Base-by-base conservation (phyloP, 2,797 vertebrate genomes). In the Moxostoma hubbsi region DNA sequence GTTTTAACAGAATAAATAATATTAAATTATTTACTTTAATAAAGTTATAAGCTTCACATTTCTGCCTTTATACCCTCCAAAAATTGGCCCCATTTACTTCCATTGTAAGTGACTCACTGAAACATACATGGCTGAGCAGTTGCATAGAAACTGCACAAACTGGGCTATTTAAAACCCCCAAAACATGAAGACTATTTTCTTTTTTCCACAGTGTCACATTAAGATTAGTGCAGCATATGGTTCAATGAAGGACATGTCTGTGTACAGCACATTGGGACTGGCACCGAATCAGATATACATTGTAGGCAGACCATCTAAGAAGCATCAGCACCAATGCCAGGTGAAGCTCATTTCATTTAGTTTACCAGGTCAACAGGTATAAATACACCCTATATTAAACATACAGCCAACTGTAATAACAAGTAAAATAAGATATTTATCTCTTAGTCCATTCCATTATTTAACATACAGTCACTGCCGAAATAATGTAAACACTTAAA, bases 201-300 rank as follows among this genome's bases (percentile, higher is more conserved):
- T 46, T 63, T 11, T 57, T 77, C 75, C 85, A 91, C 88, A 99
- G 98, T 91, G 96, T 85, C 94, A 97, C 83, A 93, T 99, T 94
- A 98, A 94, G 87, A 96, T 97, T 82, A 95, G 97, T 0, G 96
- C 96, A 0, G 97, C 97, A 0, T 99, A 99, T 0, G 97, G 98
- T 75, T 99, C 98, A 73, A 98, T 96, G 53, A 99, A 99, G 95
- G 98, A 99, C 88, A 97, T 99, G 88, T 97, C 96, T 0, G 98
- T 99, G 84, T 99, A 99, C 91, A 95, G 92, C 83, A 86, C 96
- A 88, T 95, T 99, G 83, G 96, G 94, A 88, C 90, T 99, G 86
- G 91, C 95, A 0, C 89, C 97, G 79, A 92, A 95, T 0, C 96
- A 99, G 85, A 98, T 98, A 89, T 98, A 96, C 92, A 99, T 99